Evolutionary conservation across 1,140 invertebrate species (phyloP), one percentile per base, ranked within the genome.

Genomic region (Halesus radiatus): DNA sequence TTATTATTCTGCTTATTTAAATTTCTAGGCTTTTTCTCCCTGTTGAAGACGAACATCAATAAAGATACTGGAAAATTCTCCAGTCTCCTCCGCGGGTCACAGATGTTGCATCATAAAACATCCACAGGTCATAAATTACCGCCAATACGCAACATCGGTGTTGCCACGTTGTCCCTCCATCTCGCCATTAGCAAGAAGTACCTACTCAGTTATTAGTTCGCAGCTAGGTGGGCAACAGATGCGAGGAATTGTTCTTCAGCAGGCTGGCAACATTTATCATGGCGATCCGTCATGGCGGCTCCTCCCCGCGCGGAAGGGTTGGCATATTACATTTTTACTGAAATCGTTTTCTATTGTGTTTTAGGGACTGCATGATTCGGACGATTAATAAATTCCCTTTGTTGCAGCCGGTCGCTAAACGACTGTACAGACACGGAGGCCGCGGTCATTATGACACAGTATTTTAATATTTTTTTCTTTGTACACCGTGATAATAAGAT

Each of bases 211-310:
- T 45, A 45, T 45, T 45, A 45, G 37, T 45, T 45, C 16, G 52
- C 58, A 75, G 72, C 53, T 75, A 75, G 20, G 20, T 20, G 26
- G 22, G 72, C 29, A 75, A 75, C 72, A 75, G 72, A 75, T 75
- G 72, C 54, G 54, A 75, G 72, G 72, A 75, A 75, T 75, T n/a
- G 72, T 50, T 75, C 72, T 68, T 78, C 76, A 26, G 23, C 60
- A 78, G 76, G 16, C 76, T 45, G 76, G 76, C 58, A 78, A 78
- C 76, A 78, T 78, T 78, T 78, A 78, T 78, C 76, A 78, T 32
- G 60, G 60, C 60, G 60, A 78, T 78, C 50, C 45, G 76, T 78
- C 76, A 78, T 50, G 76, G 60, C 50, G 45, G 62, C 76, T 78
- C 76, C 60, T 78, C 76, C 76, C 76, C 20, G 53, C 72, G 54